Conservation (phyloP, 2,888 invertebrate genomes). For the Cecidostiba fungosa region DNA sequence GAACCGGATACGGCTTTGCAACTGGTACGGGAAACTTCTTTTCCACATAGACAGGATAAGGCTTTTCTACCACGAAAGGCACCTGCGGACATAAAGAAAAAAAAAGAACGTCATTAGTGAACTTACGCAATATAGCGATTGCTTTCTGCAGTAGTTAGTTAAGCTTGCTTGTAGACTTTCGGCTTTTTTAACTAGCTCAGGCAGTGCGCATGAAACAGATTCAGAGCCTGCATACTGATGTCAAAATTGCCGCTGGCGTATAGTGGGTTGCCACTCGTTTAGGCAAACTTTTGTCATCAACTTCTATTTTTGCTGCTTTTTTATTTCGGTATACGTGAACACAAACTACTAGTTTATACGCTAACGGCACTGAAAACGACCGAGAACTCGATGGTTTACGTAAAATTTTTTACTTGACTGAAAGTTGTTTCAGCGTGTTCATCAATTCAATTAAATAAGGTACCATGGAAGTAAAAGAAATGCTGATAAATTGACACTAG, state of each 20-base stretch:
- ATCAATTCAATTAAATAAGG: neutral
- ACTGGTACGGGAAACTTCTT: constrained; percentile 82
- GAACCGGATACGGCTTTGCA: constrained; percentile 82
- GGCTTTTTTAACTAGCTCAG: constrained; percentile 3
- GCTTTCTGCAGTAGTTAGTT: constrained; percentile 26
- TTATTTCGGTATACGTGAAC: neutral
- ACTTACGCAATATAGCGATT: constrained; percentile 35
- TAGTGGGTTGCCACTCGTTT: constrained; percentile 44
- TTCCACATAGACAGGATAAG: constrained; percentile 83
- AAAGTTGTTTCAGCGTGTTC: constrained; percentile 40
- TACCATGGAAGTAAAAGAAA: too few species aligned
- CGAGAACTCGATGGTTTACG: neutral
- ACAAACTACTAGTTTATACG: constrained; percentile 32
- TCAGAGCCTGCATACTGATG: constrained; percentile 23
- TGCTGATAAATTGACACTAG: too few species aligned
- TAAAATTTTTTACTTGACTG: constrained; percentile 6
- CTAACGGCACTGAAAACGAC: neutral
- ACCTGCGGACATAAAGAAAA: constrained; percentile 71
- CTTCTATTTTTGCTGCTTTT: neutral
- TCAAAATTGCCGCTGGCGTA: constrained; percentile 9
- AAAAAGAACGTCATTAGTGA: constrained; percentile 28
- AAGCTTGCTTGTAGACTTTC: neutral
- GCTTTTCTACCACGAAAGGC: constrained; percentile 84
- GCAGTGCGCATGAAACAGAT: neutral
- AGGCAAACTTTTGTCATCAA: constrained; percentile 43